Base-by-base conservation (phyloP, 2,113 vertebrate genomes). In the Brachyistius frenatus region DNA sequence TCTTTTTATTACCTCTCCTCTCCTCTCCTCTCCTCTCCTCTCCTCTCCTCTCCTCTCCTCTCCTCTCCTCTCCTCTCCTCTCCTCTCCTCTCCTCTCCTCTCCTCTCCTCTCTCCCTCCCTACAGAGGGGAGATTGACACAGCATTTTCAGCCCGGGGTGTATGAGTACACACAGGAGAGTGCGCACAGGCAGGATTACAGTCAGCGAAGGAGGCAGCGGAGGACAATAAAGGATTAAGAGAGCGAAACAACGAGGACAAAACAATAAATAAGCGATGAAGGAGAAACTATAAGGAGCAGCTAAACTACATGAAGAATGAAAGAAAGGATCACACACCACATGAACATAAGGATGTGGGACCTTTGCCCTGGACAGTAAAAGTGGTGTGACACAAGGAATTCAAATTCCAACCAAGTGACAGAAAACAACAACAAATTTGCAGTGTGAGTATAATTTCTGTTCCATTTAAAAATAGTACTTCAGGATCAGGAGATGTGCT, bases 151-250 rank as follows among this genome's bases (percentile, higher is more conserved):
- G 71, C 68, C 65, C 3, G 3, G 68, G 82, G 71, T 75, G 77
- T 58, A 58, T 52, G 81, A 78, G 84, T 56, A 35, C 54, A 32
- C 75, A 70, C 39, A 78, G 74, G 72, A 76, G 83, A 80, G 73
- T 15, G 63, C 37, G 23, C 74, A 64, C 73, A 58, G 74, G 56
- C 78, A 53, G 89, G 89, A 91, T 93, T 94, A 93, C 41, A 80
- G 66, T 68, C 79, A 49, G 79, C 4, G n/a, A 76, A 86, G 83
- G 82, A 92, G 78, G 85, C 76, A 64, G 78, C 32, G 47, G 83
- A 91, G 87, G 81, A 91, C 88, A 81, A 76, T 66, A 61, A 78
- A 56, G 76, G 89, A 92, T 86, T 90, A 86, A 76, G 81, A 56
- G 83, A 82, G 61, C 84, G 33, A 84, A 67, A 68, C 69, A 55